Percentiles rank a stretch among this genome's conserved stretches.
phyloP scores from a whole-genome alignment of 2,797 vertebrate species.

The Enoplosus armatus region DNA sequence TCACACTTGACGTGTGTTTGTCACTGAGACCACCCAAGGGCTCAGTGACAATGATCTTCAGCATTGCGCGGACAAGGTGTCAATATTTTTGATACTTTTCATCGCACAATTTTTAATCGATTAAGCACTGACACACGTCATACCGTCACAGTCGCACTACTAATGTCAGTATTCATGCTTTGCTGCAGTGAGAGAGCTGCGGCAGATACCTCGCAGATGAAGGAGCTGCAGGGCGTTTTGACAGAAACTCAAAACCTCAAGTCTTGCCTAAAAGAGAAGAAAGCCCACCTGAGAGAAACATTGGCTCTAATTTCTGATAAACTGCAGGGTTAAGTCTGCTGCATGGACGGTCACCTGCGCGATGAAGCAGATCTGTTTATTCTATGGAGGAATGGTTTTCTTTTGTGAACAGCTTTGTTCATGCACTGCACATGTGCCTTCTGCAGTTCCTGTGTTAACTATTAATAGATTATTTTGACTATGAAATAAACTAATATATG shows the following conservation, averaged over 20 bases:
- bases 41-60: neutral
- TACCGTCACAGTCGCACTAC: neutral
- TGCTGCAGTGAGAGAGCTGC: slow-evolving; percentile 77
- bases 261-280: slow-evolving; percentile 81
- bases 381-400: neutral
- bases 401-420: slow-evolving; percentile 4
- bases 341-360: neutral
- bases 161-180: slow-evolving; percentile 13
- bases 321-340: slow-evolving; percentile 68
- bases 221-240: slow-evolving; percentile 79
- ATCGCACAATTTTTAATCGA: too few species aligned
- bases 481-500: slow-evolving; percentile 4
- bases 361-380: neutral
- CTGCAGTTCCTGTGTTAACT: neutral
- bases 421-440: neutral
- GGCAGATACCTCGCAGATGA: slow-evolving; percentile 74
- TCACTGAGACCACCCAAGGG: neutral
- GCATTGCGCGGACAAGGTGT: neutral
- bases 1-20: neutral
- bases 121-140: neutral
- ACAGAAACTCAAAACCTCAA: slow-evolving; percentile 77
- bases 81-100: neutral
- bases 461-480: neutral
- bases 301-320: slow-evolving; percentile 82
- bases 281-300: slow-evolving; percentile 74